phyloP scores from a whole-genome alignment of 2,113 vertebrate species.

The Poecilia latipinna region DNA sequence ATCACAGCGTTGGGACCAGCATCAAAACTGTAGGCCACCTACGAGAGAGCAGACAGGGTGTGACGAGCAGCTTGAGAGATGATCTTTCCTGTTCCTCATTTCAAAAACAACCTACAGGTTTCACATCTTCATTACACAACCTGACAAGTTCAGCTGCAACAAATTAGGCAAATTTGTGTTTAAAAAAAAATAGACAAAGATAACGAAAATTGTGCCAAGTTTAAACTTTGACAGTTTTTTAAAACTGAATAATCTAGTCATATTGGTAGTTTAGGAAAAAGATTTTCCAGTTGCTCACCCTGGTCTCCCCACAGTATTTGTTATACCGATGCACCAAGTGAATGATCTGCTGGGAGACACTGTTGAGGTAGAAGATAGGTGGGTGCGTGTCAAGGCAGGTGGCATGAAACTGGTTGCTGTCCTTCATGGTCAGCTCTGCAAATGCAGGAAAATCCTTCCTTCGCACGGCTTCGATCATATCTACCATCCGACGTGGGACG shows the following conservation, averaged over 20 bases:
- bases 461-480: slow-evolving; percentile 84
- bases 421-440: slow-evolving; percentile 91
- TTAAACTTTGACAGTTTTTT: no score
- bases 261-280: not conserved
- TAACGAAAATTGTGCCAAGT: not conserved
- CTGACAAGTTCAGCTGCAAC: slow-evolving; percentile 30
- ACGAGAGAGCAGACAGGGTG: slow-evolving; percentile 17
- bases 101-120: slow-evolving; percentile 33
- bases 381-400: slow-evolving; percentile 96
- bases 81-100: slow-evolving; percentile 23
- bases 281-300: slow-evolving; percentile 74
- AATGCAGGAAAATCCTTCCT: slow-evolving; percentile 87
- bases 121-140: slow-evolving; percentile 50
- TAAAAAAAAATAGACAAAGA: not conserved
- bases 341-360: slow-evolving; percentile 85
- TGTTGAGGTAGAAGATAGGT: slow-evolving; percentile 93
- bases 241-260: not conserved
- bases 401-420: slow-evolving; percentile 98
- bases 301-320: slow-evolving; percentile 79
- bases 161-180: not conserved
- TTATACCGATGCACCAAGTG: slow-evolving; percentile 90
- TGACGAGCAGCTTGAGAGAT: not conserved
- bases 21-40: slow-evolving; percentile 94
- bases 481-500: slow-evolving; percentile 85
- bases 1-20: slow-evolving; percentile 94